Base-by-base conservation (phyloP, 2,888 invertebrate species). In the Cataglyphis rosenhaueri region DNA sequence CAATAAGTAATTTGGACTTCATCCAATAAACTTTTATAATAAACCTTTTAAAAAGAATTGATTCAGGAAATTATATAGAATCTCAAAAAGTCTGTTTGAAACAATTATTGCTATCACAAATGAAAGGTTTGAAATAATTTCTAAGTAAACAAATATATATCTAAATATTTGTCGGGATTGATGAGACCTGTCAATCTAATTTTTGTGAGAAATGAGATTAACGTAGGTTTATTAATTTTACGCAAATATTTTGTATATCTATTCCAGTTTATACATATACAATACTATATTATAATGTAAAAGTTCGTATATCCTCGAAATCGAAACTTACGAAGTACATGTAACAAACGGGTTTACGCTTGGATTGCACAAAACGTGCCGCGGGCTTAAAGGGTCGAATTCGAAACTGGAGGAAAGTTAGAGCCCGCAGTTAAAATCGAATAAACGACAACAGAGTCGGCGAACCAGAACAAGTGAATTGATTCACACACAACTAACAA, bases 401-500 rank as follows among this genome's bases (percentile, higher is more conserved):
- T 25, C 29, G 41, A 3, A 41, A 1, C 4, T 65, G 8, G 52
- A n/a, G 25, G 55, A 10, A 70, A 78, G 41, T 59, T 61, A 9
- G 18, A 29, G 32, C 57, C 12, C n/a, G 15, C 18, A 25, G 25
- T 66, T 76, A 21, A 70, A 78, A 44, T 78, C 70, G 4, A 78
- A 78, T 48, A 12, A 78, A 57, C 48, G 9, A 9, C 32, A 59
- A 21, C 18, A 4, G 9, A n/a, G 25, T 29, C n/a, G 41, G 57
- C 68, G 57, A 59, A 70, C 32, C 55, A 52, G 57, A 64, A 38
- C 12, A 6, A 57, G 29, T 41, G 21, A 32, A 68, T 64, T 55
- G 38, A 76, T 78, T 59, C 44, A 44, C 57, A 32, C 21, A 29
- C 18, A 3, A 25, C 12, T 44, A 78, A 76, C 66, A 64, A 52